Base-by-base conservation (phyloP, 23 tunicate species). In the Pegea sp. region DNA sequence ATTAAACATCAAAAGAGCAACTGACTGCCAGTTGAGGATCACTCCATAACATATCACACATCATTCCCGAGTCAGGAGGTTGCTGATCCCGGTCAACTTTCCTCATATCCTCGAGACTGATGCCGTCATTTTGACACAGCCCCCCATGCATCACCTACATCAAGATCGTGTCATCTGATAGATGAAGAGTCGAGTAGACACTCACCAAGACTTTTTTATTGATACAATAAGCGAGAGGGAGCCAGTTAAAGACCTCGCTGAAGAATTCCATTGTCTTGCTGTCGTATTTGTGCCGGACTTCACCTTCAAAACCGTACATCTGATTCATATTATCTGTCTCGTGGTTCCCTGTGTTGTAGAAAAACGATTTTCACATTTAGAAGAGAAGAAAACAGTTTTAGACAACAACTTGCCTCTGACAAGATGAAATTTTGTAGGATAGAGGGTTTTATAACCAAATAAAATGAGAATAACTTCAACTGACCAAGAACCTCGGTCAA, bases 291-390 rank as follows among this genome's bases (percentile, higher is more conserved):
- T 76, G 64, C 51, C 71, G 70, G 33, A 89, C 98, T 62, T 89
- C 98, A 4, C 98, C 98, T 55, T 89, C 98, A 56, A 89, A 89
- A 0, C 98, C 98, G 44, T 89, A 89, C 90, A 89, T 71, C 52
- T 89, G 90, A 59, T 89, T 89, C 98, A 89, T 89, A 71, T 77
- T 76, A 67, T 89, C 88, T 5, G 98, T 89, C 58, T 89, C 98
- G 49, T 89, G 98, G 62, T 89, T 89, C 26, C 98, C 95, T 84
- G 67, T 5, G 28, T 6, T 16, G 24, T 0, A 0, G 56, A 38
- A 38, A 38, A 38, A 38, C 16, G 16, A 16, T 38, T 38, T 38
- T 38, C 46, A 38, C 11, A 8, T 38, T 38, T 11, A 38, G 46
- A 38, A 38, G 46, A 16, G 11, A 7, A 55, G 42, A 26, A 22